Percentiles rank a stretch among this genome's conserved stretches.
Conservation (phyloP, 2,113 vertebrate species). For the Acrocephalus kingi region DNA sequence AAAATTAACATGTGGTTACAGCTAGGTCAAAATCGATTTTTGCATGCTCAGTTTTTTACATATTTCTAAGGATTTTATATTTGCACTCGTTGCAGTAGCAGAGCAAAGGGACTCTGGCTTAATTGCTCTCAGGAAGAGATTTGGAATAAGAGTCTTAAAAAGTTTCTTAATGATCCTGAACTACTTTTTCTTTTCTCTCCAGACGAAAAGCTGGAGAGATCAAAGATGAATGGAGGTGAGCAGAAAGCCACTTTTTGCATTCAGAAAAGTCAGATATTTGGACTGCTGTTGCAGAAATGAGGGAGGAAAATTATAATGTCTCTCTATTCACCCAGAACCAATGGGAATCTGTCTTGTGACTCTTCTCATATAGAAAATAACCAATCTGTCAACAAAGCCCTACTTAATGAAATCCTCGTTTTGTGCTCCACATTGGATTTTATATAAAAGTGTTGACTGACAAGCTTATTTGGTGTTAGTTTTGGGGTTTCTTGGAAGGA, state of each 20-base stretch:
- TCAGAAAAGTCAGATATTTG: background rate
- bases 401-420: constrained; percentile 35
- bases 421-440: constrained; percentile 2
- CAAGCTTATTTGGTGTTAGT: constrained; percentile 38
- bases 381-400: constrained; percentile 56
- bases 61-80: background rate
- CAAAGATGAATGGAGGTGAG: background rate
- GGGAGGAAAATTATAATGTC: background rate
- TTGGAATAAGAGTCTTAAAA: background rate
- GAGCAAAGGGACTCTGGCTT: background rate
- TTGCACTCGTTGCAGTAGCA: background rate
- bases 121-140: background rate
- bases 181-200: background rate
- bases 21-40: constrained; percentile 17
- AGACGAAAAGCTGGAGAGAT: background rate
- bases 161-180: background rate
- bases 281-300: background rate
- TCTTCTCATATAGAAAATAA: constrained; percentile 34
- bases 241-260: background rate
- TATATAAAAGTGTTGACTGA: constrained; percentile 65
- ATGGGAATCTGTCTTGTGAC: constrained; percentile 13
- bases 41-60: background rate
- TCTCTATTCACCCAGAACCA: constrained; percentile 15
- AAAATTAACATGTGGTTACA: background rate
- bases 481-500: constrained; percentile 44